Percentiles rank a stretch among this genome's conserved stretches.
Evolutionary conservation across 2,797 vertebrate genomes (phyloP).

Genomic region (Tachyglossus aculeatus): DNA sequence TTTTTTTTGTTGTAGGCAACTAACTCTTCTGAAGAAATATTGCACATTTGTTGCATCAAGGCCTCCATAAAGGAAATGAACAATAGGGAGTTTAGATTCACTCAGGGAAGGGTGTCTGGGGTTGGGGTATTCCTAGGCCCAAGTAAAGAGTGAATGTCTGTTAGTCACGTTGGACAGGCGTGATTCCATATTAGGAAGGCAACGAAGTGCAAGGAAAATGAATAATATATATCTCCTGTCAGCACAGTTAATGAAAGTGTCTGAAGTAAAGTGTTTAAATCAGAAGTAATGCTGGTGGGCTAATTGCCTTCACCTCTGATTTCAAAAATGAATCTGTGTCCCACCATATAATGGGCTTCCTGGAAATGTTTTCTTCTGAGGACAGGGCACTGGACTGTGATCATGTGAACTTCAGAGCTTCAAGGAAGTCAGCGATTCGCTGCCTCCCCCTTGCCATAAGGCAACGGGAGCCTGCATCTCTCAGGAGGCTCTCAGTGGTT

Average conservation of each 20-base stretch:
- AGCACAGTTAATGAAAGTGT: conserved; percentile 62
- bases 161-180: conserved; percentile 41
- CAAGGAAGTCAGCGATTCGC: neutral
- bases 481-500: no score
- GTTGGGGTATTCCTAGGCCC: no score
- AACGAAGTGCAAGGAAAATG: conserved; percentile 64
- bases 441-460: neutral
- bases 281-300: conserved; percentile 31
- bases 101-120: no score
- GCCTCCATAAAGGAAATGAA: no score
- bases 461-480: no score
- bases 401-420: neutral
- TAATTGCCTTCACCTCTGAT: conserved; percentile 46
- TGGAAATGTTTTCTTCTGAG: conserved; percentile 7
- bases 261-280: conserved; percentile 59
- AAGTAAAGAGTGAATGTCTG: no score
- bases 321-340: conserved; percentile 32
- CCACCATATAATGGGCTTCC: conserved; percentile 13
- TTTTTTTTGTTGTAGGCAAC: no score
- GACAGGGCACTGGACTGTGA: neutral
- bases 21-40: no score
- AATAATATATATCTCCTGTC: conserved; percentile 56
- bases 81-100: no score
- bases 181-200: conserved; percentile 41
- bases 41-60: no score